phyloP scores from a whole-genome alignment of 2,888 invertebrate genomes.

The Lycophotia porphyrea region DNA sequence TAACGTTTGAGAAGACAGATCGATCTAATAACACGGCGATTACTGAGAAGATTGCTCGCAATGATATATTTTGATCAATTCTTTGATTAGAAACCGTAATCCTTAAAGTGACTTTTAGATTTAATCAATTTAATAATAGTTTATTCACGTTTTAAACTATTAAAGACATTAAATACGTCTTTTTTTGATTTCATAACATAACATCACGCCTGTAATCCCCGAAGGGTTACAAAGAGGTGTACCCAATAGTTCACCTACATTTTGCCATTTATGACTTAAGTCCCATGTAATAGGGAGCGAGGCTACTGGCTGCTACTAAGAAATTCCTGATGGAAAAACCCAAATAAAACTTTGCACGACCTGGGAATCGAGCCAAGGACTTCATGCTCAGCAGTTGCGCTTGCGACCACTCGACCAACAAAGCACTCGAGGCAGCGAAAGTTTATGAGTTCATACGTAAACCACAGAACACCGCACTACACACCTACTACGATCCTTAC shows the following conservation, averaged over 20 bases:
- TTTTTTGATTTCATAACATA: not conserved
- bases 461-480: not conserved
- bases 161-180: not conserved
- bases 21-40: constrained; percentile 28
- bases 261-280: too few relatives aligned
- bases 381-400: not conserved
- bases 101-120: not conserved
- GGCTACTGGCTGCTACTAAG: not conserved
- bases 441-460: not conserved
- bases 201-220: not conserved
- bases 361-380: not conserved
- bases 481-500: not conserved
- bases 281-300: too few relatives aligned
- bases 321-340: not conserved
- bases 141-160: constrained; percentile 4
- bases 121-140: not conserved
- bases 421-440: not conserved
- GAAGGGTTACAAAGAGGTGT: not conserved
- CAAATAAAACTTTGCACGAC: not conserved
- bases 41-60: constrained; percentile 24
- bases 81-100: constrained; percentile 9
- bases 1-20: constrained; percentile 33
- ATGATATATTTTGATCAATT: constrained; percentile 21
- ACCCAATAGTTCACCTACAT: too few relatives aligned
- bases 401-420: not conserved